Percentiles rank a stretch among this genome's conserved stretches.
Conservation (phyloP, 1,140 invertebrate species). For the Ceratina australensis region DNA sequence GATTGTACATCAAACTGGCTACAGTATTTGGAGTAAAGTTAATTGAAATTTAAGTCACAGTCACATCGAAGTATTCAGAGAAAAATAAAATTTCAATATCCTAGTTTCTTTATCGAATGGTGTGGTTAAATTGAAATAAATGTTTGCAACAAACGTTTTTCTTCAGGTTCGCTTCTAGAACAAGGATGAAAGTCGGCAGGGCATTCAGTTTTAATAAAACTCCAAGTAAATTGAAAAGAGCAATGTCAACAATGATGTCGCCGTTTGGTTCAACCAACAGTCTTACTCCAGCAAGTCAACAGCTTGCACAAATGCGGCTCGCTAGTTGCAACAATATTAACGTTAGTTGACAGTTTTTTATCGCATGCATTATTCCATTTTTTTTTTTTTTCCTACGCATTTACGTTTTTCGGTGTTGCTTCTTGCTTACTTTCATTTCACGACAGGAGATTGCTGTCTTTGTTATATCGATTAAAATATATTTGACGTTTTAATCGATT, state of each 20-base stretch:
- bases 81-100: constrained; percentile 61
- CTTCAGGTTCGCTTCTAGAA: constrained; percentile 88
- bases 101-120: constrained; percentile 39
- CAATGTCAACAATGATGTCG: constrained; percentile 96
- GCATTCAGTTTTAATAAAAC: constrained; percentile 97
- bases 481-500: neutral
- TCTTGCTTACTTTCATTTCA: constrained; percentile 41
- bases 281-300: constrained; percentile 85
- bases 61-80: constrained; percentile 2
- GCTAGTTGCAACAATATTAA: constrained; percentile 92
- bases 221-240: constrained; percentile 94
- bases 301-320: constrained; percentile 89
- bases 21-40: neutral
- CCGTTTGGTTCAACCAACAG: constrained; percentile 90
- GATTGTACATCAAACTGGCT: neutral
- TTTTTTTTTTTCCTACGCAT: constrained; percentile 10
- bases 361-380: constrained; percentile 29
- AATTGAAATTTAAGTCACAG: neutral
- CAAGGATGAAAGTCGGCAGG: constrained; percentile 92
- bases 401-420: constrained; percentile 30
- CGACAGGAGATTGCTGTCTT: constrained; percentile 48
- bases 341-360: constrained; percentile 81
- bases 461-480: constrained; percentile 3
- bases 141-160: constrained; percentile 50
- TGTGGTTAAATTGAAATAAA: constrained; percentile 18